These are phyloP conservation scores for Agrotis ipsilon DNA, from an alignment of 2,888 invertebrate genomes.

Conservation along the genomic window DNA sequence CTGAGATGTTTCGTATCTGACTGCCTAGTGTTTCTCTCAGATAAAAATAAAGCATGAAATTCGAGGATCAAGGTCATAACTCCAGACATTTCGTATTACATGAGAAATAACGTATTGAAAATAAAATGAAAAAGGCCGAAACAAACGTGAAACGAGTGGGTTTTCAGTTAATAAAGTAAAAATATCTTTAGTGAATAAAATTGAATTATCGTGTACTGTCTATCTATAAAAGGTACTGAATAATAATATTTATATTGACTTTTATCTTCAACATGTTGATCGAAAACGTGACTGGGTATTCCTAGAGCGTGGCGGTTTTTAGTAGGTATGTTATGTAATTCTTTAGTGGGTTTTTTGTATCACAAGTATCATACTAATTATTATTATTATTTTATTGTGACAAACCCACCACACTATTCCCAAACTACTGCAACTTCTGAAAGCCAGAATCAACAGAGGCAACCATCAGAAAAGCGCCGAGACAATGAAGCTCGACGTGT, in stretches of 20 bases:
- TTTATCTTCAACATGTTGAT: slow-evolving; percentile 26
- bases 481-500: too few relatives aligned
- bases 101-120: not conserved
- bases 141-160: slow-evolving; percentile 1
- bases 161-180: not conserved
- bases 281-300: slow-evolving; percentile 41
- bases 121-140: slow-evolving; percentile 6
- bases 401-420: too few relatives aligned
- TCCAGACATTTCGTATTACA: slow-evolving; percentile 1
- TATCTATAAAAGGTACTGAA: not conserved
- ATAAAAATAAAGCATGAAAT: not conserved
- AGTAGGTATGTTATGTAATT: too few relatives aligned
- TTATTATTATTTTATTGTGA: too few relatives aligned
- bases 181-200: not conserved
- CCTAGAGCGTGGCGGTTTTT: not conserved
- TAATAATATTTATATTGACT: slow-evolving; percentile 14
- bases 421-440: too few relatives aligned
- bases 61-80: not conserved
- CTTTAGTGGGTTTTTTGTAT: not conserved
- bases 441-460: too few relatives aligned
- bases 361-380: too few relatives aligned
- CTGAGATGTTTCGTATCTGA: not conserved
- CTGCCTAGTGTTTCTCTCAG: not conserved
- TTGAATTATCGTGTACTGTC: not conserved
- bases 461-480: too few relatives aligned